Evolutionary conservation across 53 echinoderm and acorn worm genomes (phyloP).

Genomic region (Holothuria scabra): DNA sequence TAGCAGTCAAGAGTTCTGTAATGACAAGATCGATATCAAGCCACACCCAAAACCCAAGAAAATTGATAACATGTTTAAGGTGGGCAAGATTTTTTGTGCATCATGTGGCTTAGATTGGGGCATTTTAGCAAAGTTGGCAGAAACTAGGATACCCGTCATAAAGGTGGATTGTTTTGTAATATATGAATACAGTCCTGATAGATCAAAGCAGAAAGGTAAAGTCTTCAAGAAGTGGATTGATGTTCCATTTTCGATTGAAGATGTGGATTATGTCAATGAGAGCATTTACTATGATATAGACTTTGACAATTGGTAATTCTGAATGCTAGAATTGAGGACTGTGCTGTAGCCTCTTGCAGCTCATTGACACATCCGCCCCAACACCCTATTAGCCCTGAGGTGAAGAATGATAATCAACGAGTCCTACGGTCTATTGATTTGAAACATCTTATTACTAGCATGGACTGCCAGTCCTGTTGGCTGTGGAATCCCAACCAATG

Average conservation of each 20-base stretch:
- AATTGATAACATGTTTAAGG: conserved; percentile 40
- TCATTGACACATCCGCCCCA: too few relatives aligned
- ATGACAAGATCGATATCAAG: conserved; percentile 43
- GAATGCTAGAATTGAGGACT: too few relatives aligned
- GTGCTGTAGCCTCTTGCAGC: too few relatives aligned
- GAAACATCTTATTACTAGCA: too few relatives aligned
- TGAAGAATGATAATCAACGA: too few relatives aligned
- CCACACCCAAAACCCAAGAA: conserved; percentile 68
- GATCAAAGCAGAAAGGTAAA: neutral
- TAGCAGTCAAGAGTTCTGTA: conserved; percentile 36
- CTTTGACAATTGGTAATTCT: conserved; percentile 11
- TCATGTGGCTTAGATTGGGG: conserved; percentile 67
- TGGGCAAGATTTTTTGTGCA: conserved; percentile 61
- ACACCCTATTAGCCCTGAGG: too few relatives aligned
- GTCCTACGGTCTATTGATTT: too few relatives aligned
- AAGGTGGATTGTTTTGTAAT: conserved; percentile 46
- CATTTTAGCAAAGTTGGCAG: conserved; percentile 48
- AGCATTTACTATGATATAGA: conserved; percentile 17
- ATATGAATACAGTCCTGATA: neutral
- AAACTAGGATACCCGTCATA: conserved; percentile 34
- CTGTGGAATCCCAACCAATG: too few relatives aligned
- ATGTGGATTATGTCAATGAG: conserved; percentile 23
- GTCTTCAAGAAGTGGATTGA: conserved; percentile 59
- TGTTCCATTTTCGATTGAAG: conserved; percentile 37
- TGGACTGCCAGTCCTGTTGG: too few relatives aligned